A percentile compares a stretch with the other conserved stretches of the same genome.
Evolutionary conservation across 1,140 invertebrate species (phyloP).

Genomic region (Arctopsyche grandis): DNA sequence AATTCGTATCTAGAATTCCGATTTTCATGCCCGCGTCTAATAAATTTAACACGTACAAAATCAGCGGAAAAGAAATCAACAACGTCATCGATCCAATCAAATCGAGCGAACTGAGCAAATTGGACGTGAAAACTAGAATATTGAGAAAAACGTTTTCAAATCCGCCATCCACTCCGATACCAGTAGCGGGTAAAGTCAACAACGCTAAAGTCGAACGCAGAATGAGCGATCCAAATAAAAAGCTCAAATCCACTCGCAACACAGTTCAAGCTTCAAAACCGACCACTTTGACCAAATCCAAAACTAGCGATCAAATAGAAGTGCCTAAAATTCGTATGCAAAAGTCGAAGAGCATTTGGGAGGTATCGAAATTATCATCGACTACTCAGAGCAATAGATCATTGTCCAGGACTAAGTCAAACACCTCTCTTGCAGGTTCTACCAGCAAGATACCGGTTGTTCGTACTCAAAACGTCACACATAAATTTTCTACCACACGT

Average conservation of each 20-base stretch:
- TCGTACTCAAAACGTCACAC: constrained; percentile 63
- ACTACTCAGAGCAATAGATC: constrained; percentile 41
- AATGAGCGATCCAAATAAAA: constrained; percentile 60
- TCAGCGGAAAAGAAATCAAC: constrained; percentile 59
- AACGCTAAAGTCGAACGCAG: constrained; percentile 62
- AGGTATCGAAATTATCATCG: constrained; percentile 63
- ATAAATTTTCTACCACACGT: constrained; percentile 63
- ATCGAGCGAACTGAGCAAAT: constrained; percentile 62
- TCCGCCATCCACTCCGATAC: constrained; percentile 63
- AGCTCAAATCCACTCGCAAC: constrained; percentile 33
- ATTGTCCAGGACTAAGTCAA: constrained; percentile 64
- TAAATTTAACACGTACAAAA: constrained; percentile 66
- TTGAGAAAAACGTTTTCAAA: constrained; percentile 66
- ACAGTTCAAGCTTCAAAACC: constrained; percentile 32
- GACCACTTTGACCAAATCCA: constrained; percentile 43
- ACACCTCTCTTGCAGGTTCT: constrained; percentile 67
- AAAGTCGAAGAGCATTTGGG: constrained; percentile 69
- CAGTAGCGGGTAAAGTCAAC: constrained; percentile 60
- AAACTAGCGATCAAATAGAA: constrained; percentile 55
- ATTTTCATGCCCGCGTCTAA: constrained; percentile 62
- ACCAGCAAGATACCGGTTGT: constrained; percentile 69
- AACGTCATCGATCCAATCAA: constrained; percentile 59
- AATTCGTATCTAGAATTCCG: constrained; percentile 57
- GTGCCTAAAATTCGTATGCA: constrained; percentile 62
- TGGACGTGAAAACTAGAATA: constrained; percentile 67